phyloP scores from a whole-genome alignment of 2,888 invertebrate species.

The Pachymerium ferrugineum region DNA sequence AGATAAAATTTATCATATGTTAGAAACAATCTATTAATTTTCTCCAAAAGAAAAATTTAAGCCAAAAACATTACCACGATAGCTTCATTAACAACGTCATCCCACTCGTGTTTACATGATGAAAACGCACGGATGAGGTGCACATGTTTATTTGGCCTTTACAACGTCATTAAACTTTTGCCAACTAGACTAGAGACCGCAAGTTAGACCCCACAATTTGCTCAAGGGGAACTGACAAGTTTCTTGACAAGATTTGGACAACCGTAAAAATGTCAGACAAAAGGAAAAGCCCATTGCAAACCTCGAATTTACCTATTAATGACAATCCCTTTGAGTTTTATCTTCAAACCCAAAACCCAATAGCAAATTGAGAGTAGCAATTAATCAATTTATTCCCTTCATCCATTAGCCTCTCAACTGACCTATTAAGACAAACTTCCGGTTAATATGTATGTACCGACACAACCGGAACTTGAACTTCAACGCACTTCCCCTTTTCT shows the following conservation, averaged over 20 bases:
- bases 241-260: not conserved
- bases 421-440: not conserved
- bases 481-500: not conserved
- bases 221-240: constrained; percentile 10
- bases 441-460: not conserved
- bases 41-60: not conserved
- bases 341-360: too few relatives aligned
- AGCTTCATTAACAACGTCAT: too few relatives aligned
- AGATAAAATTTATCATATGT: not conserved
- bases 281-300: too few relatives aligned
- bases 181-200: not conserved
- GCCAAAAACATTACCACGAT: not conserved
- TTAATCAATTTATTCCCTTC: constrained; percentile 8
- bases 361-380: not conserved
- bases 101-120: not conserved
- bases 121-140: not conserved
- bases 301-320: too few relatives aligned
- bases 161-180: constrained; percentile 13
- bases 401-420: not conserved
- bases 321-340: too few relatives aligned
- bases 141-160: constrained; percentile 17
- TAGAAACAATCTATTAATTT: not conserved
- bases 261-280: too few relatives aligned
- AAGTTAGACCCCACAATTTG: constrained; percentile 14
- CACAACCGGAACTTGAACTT: not conserved